Evolutionary conservation across 2,888 invertebrate species (phyloP), one percentile per base, ranked within the genome.

Genomic region (Conomelus anceps): DNA sequence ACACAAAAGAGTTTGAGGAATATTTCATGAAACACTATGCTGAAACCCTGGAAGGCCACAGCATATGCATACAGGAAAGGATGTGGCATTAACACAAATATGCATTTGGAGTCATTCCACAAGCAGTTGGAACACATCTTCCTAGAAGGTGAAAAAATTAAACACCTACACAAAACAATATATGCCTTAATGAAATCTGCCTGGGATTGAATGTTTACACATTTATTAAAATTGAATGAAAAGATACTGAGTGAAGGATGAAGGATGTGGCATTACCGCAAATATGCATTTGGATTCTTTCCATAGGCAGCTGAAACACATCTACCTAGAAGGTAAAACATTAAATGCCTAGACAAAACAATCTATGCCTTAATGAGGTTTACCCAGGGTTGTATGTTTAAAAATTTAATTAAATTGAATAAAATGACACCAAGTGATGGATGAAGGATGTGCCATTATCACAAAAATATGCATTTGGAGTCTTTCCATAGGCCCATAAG

Each of bases 51-150:
- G 88, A 88, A 22, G 17, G 26, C 17, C 63, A n/a, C n/a, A n/a
- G 91, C 91, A 13, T 90, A 91, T 90, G 91, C 91, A 89, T 91
- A 89, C 87, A 87, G 91, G 26, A 22, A 26, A 63, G 89, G 89
- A 22, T 87, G 89, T 41, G 90, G 90, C 3, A 90, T 91, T 17
- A 91, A 91, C 88, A 91, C 91, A 23, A 91, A 91, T 86, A 91
- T 91, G 90, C 90, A 91, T 88, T 89, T 91, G 63, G 91, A 92
- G 89, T 88, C 90, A 17, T 85, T 90, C 22, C 91, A 92, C 89
- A 92, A 91, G 88, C 84, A 20, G 23, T 88, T 91, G 86, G 91
- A 91, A 88, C 89, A 91, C 84, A 86, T 89, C 23, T 91, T 90
- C 88, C 88, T 91, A 29, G 90, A 91, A 84, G 91, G 91, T 11